Conservation (phyloP, 64 coral and sea anemone species). For the Cladopsammia gracilis region DNA sequence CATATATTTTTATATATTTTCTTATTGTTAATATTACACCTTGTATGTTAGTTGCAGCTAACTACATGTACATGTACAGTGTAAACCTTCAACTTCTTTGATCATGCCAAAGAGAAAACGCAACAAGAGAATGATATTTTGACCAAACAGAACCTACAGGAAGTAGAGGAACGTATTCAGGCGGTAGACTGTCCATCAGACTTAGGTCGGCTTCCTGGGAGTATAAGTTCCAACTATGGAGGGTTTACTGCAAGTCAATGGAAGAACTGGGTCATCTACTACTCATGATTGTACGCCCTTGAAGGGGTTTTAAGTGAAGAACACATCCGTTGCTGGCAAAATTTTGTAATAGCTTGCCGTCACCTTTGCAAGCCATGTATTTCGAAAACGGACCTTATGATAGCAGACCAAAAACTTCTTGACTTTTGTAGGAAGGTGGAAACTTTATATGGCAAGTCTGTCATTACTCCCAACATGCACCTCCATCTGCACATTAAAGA, state of each 20-base stretch:
- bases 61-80: too few species aligned
- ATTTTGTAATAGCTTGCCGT: conserved; percentile 57
- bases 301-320: background rate
- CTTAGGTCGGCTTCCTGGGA: background rate
- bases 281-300: conserved; percentile 33
- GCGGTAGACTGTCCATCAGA: too few species aligned
- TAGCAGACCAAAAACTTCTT: conserved; percentile 28
- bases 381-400: conserved; percentile 6
- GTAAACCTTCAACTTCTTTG: too few species aligned
- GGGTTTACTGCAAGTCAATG: conserved; percentile 70
- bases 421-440: conserved; percentile 69
- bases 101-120: too few species aligned
- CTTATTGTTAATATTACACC: too few species aligned
- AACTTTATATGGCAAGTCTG: conserved; percentile 29
- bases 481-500: conserved; percentile 53
- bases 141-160: background rate
- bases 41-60: too few species aligned
- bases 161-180: too few species aligned
- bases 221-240: conserved; percentile 53
- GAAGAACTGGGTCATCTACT: conserved; percentile 78
- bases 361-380: conserved; percentile 34
- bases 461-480: conserved; percentile 51
- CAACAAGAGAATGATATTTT: conserved; percentile 20
- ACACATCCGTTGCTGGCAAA: conserved; percentile 48
- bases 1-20: too few species aligned